A percentile compares a stretch with the other conserved stretches of the same genome.
phyloP scores from a whole-genome alignment of 2,888 invertebrate species.

The Platypus cylindrus region DNA sequence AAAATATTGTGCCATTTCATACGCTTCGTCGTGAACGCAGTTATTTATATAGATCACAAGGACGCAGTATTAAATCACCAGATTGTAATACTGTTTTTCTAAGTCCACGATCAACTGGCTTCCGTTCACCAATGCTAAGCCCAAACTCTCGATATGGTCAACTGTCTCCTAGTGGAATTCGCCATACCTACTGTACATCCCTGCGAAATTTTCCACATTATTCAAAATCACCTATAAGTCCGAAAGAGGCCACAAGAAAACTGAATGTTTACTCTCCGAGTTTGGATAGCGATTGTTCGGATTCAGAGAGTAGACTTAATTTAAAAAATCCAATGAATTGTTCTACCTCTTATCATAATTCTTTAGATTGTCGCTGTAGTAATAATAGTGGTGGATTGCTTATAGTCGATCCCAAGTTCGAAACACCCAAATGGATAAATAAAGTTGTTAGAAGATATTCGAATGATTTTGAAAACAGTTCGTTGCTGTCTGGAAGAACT shows the following conservation, averaged over 20 bases:
- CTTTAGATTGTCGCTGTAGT: conserved; percentile 15
- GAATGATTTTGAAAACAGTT: conserved; percentile 35
- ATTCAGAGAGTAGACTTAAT: conserved; percentile 33
- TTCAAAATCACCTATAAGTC: conserved; percentile 34
- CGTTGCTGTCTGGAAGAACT: conserved; percentile 34
- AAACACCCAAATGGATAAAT: conserved; percentile 34
- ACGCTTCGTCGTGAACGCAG: conserved; percentile 39
- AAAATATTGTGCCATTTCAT: conserved; percentile 52
- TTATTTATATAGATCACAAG: conserved; percentile 28
- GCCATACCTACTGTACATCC: conserved; percentile 28
- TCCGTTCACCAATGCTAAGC: conserved; percentile 33
- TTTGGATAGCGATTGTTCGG: conserved; percentile 35
- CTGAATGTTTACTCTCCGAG: conserved; percentile 35
- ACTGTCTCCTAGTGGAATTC: conserved; percentile 30
- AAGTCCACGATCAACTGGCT: conserved; percentile 30
- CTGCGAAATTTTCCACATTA: conserved; percentile 32
- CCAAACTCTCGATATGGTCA: conserved; percentile 34
- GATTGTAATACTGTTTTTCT: conserved; percentile 31
- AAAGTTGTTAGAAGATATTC: conserved; percentile 34
- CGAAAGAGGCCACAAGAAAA: conserved; percentile 30
- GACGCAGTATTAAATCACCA: conserved; percentile 29
- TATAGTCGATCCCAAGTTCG: conserved; percentile 31
- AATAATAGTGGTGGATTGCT: conserved; percentile 30
- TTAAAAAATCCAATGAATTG: conserved; percentile 24
- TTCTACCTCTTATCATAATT: conserved; percentile 19